phyloP scores from a whole-genome alignment of 2,888 invertebrate genomes.

The Frankliniella fusca region DNA sequence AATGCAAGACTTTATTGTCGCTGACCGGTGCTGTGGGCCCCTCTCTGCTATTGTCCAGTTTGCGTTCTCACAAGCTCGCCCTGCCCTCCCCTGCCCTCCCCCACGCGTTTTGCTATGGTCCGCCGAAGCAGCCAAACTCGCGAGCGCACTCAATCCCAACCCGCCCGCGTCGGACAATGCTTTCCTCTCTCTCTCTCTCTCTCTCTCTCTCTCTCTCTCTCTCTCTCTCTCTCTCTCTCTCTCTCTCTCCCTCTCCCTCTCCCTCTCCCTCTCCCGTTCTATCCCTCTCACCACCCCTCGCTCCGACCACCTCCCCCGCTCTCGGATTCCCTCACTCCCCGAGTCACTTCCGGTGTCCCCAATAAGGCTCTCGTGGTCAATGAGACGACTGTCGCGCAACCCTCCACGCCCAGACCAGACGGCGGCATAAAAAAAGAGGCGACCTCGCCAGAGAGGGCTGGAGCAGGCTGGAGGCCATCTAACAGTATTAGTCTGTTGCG shows the following conservation, averaged over 20 bases:
- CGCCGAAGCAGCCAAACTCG: too few species aligned
- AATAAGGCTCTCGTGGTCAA: constrained; percentile 5
- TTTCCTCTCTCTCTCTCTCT: not conserved
- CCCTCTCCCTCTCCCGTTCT: too few species aligned
- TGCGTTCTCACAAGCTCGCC: too few species aligned
- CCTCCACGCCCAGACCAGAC: not conserved
- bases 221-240: not conserved
- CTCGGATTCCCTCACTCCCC: not conserved
- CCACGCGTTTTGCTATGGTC: too few species aligned
- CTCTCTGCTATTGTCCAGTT: too few species aligned
- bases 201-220: not conserved
- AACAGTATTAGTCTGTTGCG: too few species aligned
- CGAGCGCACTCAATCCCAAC: too few species aligned
- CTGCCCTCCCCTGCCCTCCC: too few species aligned
- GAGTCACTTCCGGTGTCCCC: not conserved
- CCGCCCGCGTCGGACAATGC: not conserved
- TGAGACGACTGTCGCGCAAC: not conserved
- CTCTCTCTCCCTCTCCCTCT: too few species aligned
- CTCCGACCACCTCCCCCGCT: not conserved
- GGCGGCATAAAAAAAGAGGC: too few species aligned
- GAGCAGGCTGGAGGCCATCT: too few species aligned
- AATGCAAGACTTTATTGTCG: not conserved
- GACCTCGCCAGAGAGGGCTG: too few species aligned
- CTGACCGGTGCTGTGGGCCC: not conserved
- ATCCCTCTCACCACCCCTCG: not conserved